These are phyloP conservation scores for Physeter macrocephalus DNA, from an alignment of 2,113 vertebrate genomes.

Conservation along the genomic window DNA sequence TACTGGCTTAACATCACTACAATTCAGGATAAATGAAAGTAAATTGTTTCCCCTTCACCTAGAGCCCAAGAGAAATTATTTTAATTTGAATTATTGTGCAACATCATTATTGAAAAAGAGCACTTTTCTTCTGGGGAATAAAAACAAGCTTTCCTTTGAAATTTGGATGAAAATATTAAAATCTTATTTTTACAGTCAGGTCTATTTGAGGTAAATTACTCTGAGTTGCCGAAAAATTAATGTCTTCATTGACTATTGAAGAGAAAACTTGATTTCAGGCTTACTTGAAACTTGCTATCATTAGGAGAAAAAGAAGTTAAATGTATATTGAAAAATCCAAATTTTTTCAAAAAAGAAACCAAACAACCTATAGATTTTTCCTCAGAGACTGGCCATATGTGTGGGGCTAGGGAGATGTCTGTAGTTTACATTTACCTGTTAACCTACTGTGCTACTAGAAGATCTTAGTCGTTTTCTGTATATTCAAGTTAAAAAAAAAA, in stretches of 20 bases:
- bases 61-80: neutral
- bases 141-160: conserved; percentile 1
- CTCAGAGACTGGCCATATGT: neutral
- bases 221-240: neutral
- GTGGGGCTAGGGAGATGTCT: neutral
- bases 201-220: neutral
- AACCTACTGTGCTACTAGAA: neutral
- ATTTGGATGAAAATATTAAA: conserved; percentile 20
- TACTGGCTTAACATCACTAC: neutral
- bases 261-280: neutral
- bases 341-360: neutral
- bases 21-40: neutral
- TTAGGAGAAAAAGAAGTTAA: neutral
- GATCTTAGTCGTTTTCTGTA: neutral
- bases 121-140: neutral
- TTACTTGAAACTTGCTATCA: neutral
- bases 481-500: neutral
- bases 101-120: neutral
- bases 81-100: neutral
- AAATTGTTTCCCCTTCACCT: neutral
- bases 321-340: neutral
- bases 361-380: neutral
- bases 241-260: neutral
- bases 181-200: neutral
- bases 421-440: neutral